Evolutionary conservation across 2,888 invertebrate species (phyloP).

Genomic region (Calameuta idolon): DNA sequence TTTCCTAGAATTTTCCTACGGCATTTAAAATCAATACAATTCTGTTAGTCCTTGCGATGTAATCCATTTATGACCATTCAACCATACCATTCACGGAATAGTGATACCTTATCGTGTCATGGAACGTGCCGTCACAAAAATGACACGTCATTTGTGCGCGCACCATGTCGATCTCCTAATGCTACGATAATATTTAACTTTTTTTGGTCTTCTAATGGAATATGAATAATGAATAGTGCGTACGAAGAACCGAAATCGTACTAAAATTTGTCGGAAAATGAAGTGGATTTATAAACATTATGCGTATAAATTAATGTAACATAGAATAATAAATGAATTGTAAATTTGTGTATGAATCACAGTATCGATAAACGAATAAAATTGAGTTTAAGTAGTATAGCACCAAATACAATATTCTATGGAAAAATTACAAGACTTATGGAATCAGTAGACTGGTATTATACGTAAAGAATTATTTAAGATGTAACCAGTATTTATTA

Average conservation of each 20-base stretch:
- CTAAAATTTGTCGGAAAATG: not conserved
- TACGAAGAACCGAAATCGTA: not conserved
- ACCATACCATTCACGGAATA: not conserved
- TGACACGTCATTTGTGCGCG: not conserved
- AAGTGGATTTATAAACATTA: too few relatives aligned
- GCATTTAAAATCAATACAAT: not conserved
- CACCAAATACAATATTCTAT: too few relatives aligned
- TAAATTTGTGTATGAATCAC: too few relatives aligned
- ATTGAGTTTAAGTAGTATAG: too few relatives aligned
- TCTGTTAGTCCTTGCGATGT: not conserved
- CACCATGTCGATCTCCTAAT: not conserved
- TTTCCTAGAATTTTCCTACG: not conserved
- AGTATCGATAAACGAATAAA: too few relatives aligned
- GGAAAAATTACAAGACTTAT: too few relatives aligned
- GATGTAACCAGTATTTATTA: too few relatives aligned
- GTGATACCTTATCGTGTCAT: too few relatives aligned
- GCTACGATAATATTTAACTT: not conserved
- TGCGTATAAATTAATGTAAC: too few relatives aligned
- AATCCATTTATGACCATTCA: not conserved
- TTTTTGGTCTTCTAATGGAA: not conserved
- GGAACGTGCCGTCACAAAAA: not conserved
- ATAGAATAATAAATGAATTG: too few relatives aligned
- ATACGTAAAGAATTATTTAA: too few relatives aligned
- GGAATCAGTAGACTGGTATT: too few relatives aligned
- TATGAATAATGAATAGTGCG: not conserved